Conservation (phyloP, 23 tunicate species). For the Trididemnum nubilum region DNA sequence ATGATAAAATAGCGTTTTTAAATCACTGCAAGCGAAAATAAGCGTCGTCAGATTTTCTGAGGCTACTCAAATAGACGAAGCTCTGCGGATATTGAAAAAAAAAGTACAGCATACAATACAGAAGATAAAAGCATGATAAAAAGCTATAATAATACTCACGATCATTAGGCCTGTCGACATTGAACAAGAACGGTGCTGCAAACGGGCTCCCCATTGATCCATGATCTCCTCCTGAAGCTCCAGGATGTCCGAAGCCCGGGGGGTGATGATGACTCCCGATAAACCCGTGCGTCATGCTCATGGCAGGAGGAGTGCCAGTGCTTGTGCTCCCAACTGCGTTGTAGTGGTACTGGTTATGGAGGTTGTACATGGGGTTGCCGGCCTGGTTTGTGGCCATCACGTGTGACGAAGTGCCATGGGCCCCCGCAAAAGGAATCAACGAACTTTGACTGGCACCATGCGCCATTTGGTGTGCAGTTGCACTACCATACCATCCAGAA, state of each 20-base stretch:
- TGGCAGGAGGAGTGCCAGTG: conserved; percentile 26
- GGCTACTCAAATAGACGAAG: too few relatives aligned
- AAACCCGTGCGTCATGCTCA: conserved; percentile 44
- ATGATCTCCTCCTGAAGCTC: conserved; percentile 30
- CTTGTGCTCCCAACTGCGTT: conserved; percentile 19
- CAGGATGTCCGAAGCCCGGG: conserved; percentile 19
- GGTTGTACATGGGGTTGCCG: conserved; percentile 39
- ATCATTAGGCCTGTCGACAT: conserved; percentile 41
- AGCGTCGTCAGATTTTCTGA: too few relatives aligned
- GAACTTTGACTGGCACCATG: conserved; percentile 30
- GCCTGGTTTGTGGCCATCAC: conserved; percentile 51
- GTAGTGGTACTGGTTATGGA: conserved; percentile 54
- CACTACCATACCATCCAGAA: conserved; percentile 29
- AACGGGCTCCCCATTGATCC: conserved; percentile 27
- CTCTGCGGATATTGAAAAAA: too few relatives aligned
- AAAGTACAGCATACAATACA: too few relatives aligned
- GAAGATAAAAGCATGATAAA: too few relatives aligned
- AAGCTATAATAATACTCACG: background rate
- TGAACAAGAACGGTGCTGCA: conserved; percentile 36
- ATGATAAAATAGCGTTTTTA: too few relatives aligned
- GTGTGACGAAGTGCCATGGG: conserved; percentile 3
- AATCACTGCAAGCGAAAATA: too few relatives aligned
- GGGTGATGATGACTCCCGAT: conserved; percentile 48
- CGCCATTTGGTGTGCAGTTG: conserved; percentile 37
- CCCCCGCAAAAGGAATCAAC: conserved; percentile 28